Base-by-base conservation (phyloP, 2,113 vertebrate species). In the Platichthys stellatus region DNA sequence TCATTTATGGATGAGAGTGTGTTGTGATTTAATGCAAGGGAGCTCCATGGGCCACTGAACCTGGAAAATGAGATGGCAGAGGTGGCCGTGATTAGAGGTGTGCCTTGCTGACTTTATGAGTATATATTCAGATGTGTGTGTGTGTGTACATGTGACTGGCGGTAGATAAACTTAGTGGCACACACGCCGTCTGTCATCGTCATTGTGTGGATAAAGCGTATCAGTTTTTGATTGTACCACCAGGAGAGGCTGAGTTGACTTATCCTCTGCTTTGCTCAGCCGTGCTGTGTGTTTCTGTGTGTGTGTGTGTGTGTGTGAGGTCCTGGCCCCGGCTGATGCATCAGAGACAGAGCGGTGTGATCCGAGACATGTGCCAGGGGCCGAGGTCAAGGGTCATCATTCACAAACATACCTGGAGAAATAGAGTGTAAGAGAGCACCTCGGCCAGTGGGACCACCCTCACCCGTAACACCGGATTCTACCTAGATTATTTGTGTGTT, bases 21-120 rank as follows among this genome's bases (percentile, higher is more conserved):
- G 84, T 82, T 85, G 76, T 89, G 82, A 92, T 93, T 88, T 90
- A 92, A 57, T 85, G 81, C 74, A 82, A 80, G 59, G 84, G 67
- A 69, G 80, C 86, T 76, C 80, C 81, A 87, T 86, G 85, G 88
- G 69, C 86, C 86, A 85, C 74, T 92, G 85, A 90, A 91, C 85
- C 66, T 87, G 63, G 88, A 85, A 90, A 91, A 92, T 92, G 86
- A 90, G 81, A 89, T 88, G 84, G 79, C 89, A 86, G 86, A 58
- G 81, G 83, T 87, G 76, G 80, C 82, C 84, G 75, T 90, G 90
- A 92, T 93, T 90, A 88, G 85, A 90, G 78, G 76, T 85, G 79
- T 76, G 73, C 78, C 83, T 81, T 70, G 74, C 80, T 74, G 86
- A 81, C 74, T 92, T 89, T 89, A 91, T 82, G 88, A 86, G 85